phyloP scores from a whole-genome alignment of 2,797 vertebrate species.

The Pempheris klunzingeri region DNA sequence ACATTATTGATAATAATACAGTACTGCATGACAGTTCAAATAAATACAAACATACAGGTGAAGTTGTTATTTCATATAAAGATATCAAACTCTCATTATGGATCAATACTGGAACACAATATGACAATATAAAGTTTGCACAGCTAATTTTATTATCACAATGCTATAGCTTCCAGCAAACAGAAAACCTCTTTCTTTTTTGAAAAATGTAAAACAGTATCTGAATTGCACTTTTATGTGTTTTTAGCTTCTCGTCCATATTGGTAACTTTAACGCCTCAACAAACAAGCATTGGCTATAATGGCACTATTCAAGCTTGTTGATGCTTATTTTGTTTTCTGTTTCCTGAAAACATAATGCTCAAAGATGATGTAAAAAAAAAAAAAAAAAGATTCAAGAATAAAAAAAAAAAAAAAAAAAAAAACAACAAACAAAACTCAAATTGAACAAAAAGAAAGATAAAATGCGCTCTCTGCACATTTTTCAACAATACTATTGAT shows the following conservation, averaged over 20 bases:
- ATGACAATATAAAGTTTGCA: slow-evolving; percentile 92
- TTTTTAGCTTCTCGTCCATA: slow-evolving; percentile 84
- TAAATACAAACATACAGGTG: slow-evolving; percentile 98
- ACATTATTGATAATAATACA: slow-evolving; percentile 95
- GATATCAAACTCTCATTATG: slow-evolving; percentile 93
- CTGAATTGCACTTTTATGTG: slow-evolving; percentile 87
- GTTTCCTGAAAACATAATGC: slow-evolving; percentile 97
- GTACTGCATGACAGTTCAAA: slow-evolving; percentile 97
- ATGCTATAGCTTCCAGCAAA: slow-evolving; percentile 96
- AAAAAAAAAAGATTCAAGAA: slow-evolving; percentile 69
- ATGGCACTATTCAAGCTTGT: slow-evolving; percentile 84
- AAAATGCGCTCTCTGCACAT: slow-evolving; percentile 85
- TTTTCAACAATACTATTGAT: slow-evolving; percentile 90
- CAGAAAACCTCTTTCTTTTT: slow-evolving; percentile 90
- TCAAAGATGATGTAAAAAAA: slow-evolving; percentile 85
- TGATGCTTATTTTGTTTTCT: slow-evolving; percentile 90
- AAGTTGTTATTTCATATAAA: slow-evolving; percentile 92
- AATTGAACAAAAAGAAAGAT: slow-evolving; percentile 74
- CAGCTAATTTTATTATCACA: slow-evolving; percentile 91
- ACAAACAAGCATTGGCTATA: slow-evolving; percentile 84
- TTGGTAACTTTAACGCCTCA: slow-evolving; percentile 87
- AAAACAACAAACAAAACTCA: slow-evolving; percentile 61
- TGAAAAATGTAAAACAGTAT: slow-evolving; percentile 77
- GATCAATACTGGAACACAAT: slow-evolving; percentile 98
- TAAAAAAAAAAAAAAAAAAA: slow-evolving; percentile 69